A percentile compares a stretch with the other conserved stretches of the same genome.
These are phyloP conservation scores for Dendrocincla tyrannina DNA, from an alignment of 2,797 vertebrate genomes.

Conservation along the genomic window DNA sequence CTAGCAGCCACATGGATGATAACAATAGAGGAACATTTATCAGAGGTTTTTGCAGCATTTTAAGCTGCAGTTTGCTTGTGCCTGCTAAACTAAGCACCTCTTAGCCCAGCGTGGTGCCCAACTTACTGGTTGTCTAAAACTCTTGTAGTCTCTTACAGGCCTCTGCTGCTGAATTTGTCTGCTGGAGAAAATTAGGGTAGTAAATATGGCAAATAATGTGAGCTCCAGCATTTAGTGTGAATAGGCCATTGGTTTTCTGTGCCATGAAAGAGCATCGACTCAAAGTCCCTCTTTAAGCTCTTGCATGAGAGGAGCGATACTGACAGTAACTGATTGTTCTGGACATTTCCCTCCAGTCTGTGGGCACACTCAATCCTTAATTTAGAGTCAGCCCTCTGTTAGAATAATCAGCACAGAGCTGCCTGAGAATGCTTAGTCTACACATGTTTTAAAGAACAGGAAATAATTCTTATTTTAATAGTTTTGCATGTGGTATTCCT, in stretches of 20 bases:
- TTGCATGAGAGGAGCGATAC: not conserved
- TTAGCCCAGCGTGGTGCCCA: accelerated
- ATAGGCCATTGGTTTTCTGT: not conserved
- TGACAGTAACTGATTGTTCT: not conserved
- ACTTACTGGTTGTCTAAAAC: not conserved
- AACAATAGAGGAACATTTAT: not conserved
- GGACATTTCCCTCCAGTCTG: not conserved
- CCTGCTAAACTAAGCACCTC: not conserved
- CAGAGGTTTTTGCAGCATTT: not conserved
- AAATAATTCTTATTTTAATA: not conserved
- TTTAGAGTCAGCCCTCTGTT: not conserved
- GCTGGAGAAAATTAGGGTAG: not conserved
- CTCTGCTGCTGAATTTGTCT: not conserved
- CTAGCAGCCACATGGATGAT: not conserved
- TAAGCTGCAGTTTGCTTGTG: not conserved
- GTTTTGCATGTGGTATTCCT: not conserved
- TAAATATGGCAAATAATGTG: not conserved
- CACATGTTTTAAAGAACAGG: not conserved
- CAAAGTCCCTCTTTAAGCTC: not conserved
- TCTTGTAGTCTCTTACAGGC: too few relatives aligned
- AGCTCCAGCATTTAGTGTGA: not conserved
- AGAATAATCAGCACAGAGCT: not conserved
- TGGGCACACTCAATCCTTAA: not conserved
- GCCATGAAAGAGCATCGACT: not conserved
- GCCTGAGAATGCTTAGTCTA: not conserved